Evolutionary conservation across 2,113 vertebrate species (phyloP), one percentile per base, ranked within the genome.

Genomic region (Dinomys branickii): DNA sequence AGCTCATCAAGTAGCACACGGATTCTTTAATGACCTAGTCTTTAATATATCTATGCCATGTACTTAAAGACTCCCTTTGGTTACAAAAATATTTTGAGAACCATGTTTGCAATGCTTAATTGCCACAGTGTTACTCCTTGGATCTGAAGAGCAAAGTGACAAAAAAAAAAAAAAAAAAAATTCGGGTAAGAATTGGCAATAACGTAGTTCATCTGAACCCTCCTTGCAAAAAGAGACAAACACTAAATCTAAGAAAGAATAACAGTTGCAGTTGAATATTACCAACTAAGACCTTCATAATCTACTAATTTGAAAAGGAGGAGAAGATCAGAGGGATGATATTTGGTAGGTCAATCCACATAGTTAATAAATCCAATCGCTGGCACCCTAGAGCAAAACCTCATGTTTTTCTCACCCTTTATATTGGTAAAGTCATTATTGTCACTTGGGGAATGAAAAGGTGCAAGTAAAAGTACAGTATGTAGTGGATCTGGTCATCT

Each of bases 1-100:
- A 98, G 98, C 97, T 98, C 88, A 93, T 86, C 44, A 97, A 41
- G 88, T 82, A 98, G 90, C 96, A 96, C 92, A 98, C 96, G 97
- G 95, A 96, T 95, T 61, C 75, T 98, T 97, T 94, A 50, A 94
- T 95, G 97, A 97, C 88, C 44, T 91, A 86, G 20, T 61, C 71
- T 96, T 98, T 96, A 96, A 71, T 33, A 90, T 52, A 96, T 96
- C 50, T 87, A 96, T 97, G 88, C 44, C 50, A 88, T 71, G 67
- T 77, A 69, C 35, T 91, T 75, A 69, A 93, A 96, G 56, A 96
- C 67, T 85, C 69, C 24, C 44, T 91, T 77, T 73, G 88, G 41
- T 95, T 97, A 96, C 87, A 97, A 97, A 97, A 35, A 24, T 35
- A 88, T n/a, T 17, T 54, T 38, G 17, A 85, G 52, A 19, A 75